A percentile compares a stretch with the other conserved stretches of the same genome.
Conservation (phyloP, 2,888 invertebrate genomes). For the Trachelus tabidus region DNA sequence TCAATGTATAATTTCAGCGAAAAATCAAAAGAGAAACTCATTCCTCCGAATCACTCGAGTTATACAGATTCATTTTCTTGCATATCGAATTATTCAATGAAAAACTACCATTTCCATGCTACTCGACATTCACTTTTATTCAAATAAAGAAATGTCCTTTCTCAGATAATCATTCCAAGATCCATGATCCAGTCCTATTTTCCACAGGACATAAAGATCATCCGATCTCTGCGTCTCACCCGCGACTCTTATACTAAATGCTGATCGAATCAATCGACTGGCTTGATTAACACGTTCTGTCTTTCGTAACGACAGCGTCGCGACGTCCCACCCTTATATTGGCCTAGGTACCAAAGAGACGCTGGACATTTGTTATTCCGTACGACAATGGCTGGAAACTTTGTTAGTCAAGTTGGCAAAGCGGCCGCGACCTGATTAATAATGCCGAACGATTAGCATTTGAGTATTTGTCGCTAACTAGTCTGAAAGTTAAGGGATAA, state of each 20-base stretch:
- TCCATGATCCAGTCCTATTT: background rate
- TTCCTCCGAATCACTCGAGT: background rate
- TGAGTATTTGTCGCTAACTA: slow-evolving; percentile 19
- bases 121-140: background rate
- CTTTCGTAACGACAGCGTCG: background rate
- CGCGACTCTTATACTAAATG: background rate
- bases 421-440: slow-evolving; percentile 19
- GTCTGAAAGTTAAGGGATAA: background rate
- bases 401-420: slow-evolving; percentile 21
- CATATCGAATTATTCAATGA: background rate
- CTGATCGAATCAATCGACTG: background rate
- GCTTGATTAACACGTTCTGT: background rate
- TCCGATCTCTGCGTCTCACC: too few species aligned
- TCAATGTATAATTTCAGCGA: background rate
- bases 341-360: background rate
- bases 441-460: slow-evolving; percentile 24
- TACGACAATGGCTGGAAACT: slow-evolving; percentile 23
- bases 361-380: slow-evolving; percentile 19
- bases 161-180: background rate
- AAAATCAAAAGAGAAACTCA: background rate
- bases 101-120: background rate
- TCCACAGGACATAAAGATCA: background rate
- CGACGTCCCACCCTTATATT: slow-evolving; percentile 1
- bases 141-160: background rate
- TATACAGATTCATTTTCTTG: background rate